phyloP scores from a whole-genome alignment of 2,888 invertebrate species.

The Pomacea canaliculata region DNA sequence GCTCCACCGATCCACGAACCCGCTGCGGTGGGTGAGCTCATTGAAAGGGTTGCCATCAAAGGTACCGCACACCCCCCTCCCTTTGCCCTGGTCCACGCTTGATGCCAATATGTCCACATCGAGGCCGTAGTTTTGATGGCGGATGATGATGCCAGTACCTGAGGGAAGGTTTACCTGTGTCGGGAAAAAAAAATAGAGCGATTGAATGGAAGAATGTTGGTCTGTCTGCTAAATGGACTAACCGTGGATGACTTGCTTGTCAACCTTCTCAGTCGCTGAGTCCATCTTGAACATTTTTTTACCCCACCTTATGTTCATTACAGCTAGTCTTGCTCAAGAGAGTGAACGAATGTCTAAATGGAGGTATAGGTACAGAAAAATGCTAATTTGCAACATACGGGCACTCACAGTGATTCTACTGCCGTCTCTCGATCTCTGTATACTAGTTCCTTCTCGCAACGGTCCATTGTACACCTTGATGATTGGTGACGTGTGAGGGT shows the following conservation, averaged over 20 bases:
- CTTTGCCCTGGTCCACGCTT: slow-evolving; percentile 24
- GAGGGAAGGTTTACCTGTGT: slow-evolving; percentile 29
- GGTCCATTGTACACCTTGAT: slow-evolving; percentile 9
- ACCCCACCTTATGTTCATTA: too few species aligned
- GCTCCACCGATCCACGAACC: not conserved
- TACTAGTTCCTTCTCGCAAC: slow-evolving; percentile 20
- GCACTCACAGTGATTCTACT: slow-evolving; percentile 1
- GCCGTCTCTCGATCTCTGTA: slow-evolving; percentile 24
- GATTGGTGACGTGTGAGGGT: slow-evolving; percentile 6
- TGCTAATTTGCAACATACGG: not conserved
- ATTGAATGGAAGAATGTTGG: too few species aligned
- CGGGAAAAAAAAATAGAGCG: too few species aligned
- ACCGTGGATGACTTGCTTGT: too few species aligned
- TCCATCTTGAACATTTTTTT: too few species aligned
- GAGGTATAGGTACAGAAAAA: too few species aligned
- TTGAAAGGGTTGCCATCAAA: slow-evolving; percentile 29
- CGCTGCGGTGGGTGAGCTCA: slow-evolving; percentile 26
- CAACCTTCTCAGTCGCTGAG: too few species aligned
- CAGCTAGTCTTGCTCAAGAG: too few species aligned
- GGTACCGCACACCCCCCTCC: slow-evolving; percentile 33
- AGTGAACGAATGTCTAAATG: too few species aligned
- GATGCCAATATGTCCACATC: slow-evolving; percentile 29
- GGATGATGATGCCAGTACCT: slow-evolving; percentile 27
- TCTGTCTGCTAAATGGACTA: too few species aligned
- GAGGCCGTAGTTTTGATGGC: slow-evolving; percentile 5